These are phyloP conservation scores for Bothrops jararaca DNA, from an alignment of 2,113 vertebrate species.

Conservation along the genomic window DNA sequence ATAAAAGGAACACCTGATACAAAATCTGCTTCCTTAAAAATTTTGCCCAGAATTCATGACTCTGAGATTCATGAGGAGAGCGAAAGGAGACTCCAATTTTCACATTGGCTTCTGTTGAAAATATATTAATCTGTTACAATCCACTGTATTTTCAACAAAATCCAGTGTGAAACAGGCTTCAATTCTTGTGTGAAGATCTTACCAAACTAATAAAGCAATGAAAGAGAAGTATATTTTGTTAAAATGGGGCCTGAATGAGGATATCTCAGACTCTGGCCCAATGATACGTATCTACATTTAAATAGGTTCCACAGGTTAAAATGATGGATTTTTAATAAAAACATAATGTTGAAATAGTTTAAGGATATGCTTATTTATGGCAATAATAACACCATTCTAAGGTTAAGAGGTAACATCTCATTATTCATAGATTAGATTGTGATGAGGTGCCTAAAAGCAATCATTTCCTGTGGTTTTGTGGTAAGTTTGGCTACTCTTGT, in stretches of 20 bases:
- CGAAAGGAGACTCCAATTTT: background rate
- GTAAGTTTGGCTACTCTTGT: no score
- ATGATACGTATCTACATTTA: background rate
- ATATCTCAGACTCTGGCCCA: background rate
- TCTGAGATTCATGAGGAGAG: background rate
- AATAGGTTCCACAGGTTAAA: background rate
- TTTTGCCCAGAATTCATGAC: background rate
- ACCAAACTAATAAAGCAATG: background rate
- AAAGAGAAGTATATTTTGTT: background rate
- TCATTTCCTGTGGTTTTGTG: no score
- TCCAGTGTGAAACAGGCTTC: background rate
- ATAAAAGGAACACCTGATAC: background rate
- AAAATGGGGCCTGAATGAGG: background rate
- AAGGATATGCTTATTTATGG: background rate
- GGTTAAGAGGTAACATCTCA: background rate
- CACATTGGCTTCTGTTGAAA: background rate
- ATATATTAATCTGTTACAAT: background rate
- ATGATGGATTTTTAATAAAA: background rate
- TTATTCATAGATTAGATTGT: no score
- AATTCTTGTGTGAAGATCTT: background rate
- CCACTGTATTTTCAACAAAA: background rate
- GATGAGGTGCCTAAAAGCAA: no score
- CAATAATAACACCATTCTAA: background rate
- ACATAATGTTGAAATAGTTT: background rate
- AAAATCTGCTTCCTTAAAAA: background rate